Base-by-base conservation (phyloP, 2,797 vertebrate genomes). In the Anas flavirostris region DNA sequence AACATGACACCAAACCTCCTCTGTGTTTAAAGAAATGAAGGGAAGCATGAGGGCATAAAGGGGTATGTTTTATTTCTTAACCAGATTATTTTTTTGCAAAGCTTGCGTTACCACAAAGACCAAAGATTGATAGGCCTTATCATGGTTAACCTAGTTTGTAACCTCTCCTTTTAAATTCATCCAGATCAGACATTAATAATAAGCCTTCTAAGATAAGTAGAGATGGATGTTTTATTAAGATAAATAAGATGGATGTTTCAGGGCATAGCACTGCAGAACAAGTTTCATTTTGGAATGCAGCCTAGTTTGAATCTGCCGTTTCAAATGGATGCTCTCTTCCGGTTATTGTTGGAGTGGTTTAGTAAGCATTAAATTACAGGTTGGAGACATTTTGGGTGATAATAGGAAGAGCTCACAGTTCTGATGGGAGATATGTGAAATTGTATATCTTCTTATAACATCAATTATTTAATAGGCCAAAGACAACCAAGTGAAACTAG, bases 141-240 rank as follows among this genome's bases (percentile, higher is more conserved):
- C 95, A 74, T n/a, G 17, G 82, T 84, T 96, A 96, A 97, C 91
- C 92, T 94, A 16, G 85, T 95, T 96, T 95, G 90, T 91, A 96
- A 96, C 80, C 90, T 90, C 85, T 86, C 75, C 41, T 35, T 90
- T 92, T 82, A 86, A 74, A 96, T 95, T 96, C 60, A 76, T 93
- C 75, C 60, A 74, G 88, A 94, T 94, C 93, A 93, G 88, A 68
- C 83, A 69, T 96, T 96, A 86, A 95, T 93, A 94, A 92, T 84
- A 86, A 86, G 59, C 69, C 55, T 16, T 52, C 31, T 50, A 86
- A 95, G 94, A 91, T 93, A 95, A 91, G 94, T 74, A 85, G 86
- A 88, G 86, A 94, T 93, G 88, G 86, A 88, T 96, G 83, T 62
- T 95, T 91, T 93, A 94, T 94, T 90, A 90, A 96, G 91, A 96